Evolutionary conservation across 2,888 invertebrate species (phyloP).

Genomic region (Himalopsyche anomala): DNA sequence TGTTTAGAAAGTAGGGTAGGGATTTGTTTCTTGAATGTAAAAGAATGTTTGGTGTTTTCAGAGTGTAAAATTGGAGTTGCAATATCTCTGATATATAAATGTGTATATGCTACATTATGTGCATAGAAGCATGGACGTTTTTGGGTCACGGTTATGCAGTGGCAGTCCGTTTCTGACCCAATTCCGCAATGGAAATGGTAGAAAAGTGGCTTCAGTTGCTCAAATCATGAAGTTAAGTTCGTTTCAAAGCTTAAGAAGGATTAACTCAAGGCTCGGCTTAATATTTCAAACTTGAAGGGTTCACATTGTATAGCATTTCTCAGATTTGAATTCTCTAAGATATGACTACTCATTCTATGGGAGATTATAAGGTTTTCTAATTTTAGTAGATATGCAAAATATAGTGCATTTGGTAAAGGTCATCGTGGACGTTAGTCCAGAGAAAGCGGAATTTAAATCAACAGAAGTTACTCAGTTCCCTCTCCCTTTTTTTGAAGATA

Average conservation of each 20-base stretch:
- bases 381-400: neutral
- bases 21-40: neutral
- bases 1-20: neutral
- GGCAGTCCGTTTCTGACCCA: conserved; percentile 32
- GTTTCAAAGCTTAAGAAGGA: conserved; percentile 19
- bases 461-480: too few relatives aligned
- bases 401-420: neutral
- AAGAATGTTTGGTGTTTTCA: neutral
- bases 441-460: too few relatives aligned
- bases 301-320: neutral
- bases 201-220: conserved; percentile 26
- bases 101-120: neutral
- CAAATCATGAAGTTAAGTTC: conserved; percentile 5
- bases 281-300: conserved; percentile 30
- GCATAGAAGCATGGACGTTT: conserved; percentile 14
- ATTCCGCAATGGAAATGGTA: conserved; percentile 23
- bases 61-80: conserved; percentile 22
- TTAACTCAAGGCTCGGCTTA: conserved; percentile 22
- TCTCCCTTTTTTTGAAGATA: too few relatives aligned
- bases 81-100: neutral
- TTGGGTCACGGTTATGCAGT: conserved; percentile 31
- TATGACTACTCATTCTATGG: neutral
- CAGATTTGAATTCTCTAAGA: neutral
- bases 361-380: neutral
- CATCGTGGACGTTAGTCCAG: neutral